A percentile compares a stretch with the other conserved stretches of the same genome.
Evolutionary conservation across 2,113 vertebrate species (phyloP).

Genomic region (Silurus meridionalis): DNA sequence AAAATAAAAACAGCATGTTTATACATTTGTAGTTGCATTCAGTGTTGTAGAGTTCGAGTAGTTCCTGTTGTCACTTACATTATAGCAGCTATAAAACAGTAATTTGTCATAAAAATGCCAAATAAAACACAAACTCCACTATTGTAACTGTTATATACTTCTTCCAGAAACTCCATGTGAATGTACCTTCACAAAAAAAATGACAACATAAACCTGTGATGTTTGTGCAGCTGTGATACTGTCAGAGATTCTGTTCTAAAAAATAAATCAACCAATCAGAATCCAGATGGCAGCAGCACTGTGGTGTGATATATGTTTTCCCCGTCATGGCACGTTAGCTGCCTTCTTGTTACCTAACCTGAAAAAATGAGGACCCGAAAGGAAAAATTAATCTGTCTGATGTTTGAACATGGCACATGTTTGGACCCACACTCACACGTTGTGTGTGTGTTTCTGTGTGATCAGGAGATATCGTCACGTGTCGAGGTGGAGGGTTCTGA

Average conservation of each 20-base stretch:
- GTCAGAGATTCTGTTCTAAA: neutral
- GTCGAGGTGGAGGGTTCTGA: conserved; percentile 79
- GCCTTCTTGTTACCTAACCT: too few species aligned
- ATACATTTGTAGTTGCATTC: too few species aligned
- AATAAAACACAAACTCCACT: too few species aligned
- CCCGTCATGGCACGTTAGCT: too few species aligned
- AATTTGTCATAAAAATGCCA: too few species aligned
- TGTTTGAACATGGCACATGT: neutral
- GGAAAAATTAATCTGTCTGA: neutral
- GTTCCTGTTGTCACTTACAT: too few species aligned
- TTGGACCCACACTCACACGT: neutral
- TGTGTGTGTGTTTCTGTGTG: neutral
- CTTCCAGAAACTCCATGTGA: too few species aligned
- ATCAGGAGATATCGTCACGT: conserved; percentile 78
- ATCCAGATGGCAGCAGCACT: neutral
- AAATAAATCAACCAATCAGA: neutral
- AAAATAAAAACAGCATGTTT: neutral
- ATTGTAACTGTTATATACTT: too few species aligned
- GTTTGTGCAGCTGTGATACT: too few species aligned
- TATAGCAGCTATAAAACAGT: too few species aligned
- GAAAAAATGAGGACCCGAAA: neutral
- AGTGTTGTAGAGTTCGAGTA: too few species aligned
- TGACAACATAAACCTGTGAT: neutral
- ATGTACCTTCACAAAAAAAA: too few species aligned
- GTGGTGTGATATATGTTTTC: neutral